Base-by-base conservation (phyloP, 2,113 vertebrate species). In the Turdus rufiventris region DNA sequence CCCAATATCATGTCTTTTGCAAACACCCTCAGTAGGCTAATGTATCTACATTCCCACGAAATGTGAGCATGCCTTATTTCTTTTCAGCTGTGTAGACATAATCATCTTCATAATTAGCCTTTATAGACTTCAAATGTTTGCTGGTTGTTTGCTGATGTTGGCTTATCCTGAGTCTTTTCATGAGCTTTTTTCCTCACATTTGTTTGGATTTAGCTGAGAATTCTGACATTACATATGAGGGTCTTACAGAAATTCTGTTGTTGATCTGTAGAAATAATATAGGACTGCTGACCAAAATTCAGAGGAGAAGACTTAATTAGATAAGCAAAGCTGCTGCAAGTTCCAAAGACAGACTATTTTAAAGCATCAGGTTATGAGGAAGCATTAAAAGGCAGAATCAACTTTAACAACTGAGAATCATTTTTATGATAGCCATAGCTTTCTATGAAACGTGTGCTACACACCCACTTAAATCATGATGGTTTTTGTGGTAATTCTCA, bases 351-450 rank as follows among this genome's bases (percentile, higher is more conserved):
- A 73, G 79, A 56, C 36, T 67, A 43, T 85, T 95, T 91, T 88
- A 94, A 93, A 91, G 43, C 82, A 90, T 43, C 15, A 56, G 56
- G 62, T 95, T 95, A 95, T 76, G 67, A 89, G 81, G 29, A 93
- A 76, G 68, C 78, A 91, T 88, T 96, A 91, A 90, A 88, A 71
- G 23, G 53, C 50, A 82, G 31, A 94, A 96, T 89, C 74, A 85
- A 40, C 63, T 94, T 95, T 94, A 95, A 95, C 78, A 91, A 95
- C 71, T 50, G 58, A 78, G 83, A 93, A 94, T 85, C 45, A 45
- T 76, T 94, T 96, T 95, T 89, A 91, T n/a, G 36, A 62, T 79
- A 75, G 79, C 33, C 54, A 62, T 86, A 92, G 84, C 36, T 93
- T 0, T 13, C 93, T 77, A n/a, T 58, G 63, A 95, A 89, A 66